Evolutionary conservation across 2,888 invertebrate genomes (phyloP), one percentile per base, ranked within the genome.

Genomic region (Caenorhabditis sulstoni): DNA sequence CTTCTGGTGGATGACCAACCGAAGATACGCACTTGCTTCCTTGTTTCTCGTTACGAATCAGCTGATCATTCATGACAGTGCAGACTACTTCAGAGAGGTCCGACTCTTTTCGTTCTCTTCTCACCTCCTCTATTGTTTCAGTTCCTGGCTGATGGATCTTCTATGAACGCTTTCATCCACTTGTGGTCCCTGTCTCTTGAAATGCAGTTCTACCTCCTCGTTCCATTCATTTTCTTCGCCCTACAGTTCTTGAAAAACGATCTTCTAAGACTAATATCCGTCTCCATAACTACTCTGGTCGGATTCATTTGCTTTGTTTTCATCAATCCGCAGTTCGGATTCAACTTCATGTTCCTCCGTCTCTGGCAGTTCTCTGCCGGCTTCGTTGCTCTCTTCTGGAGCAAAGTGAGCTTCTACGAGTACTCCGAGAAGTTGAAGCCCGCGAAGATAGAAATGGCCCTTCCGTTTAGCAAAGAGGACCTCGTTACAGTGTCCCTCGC

Each of bases 61-160:
- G 58, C 62, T 80, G 0, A 80, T 76, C 18, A 80, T 80, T 50
- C 80, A 80, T 44, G 80, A 80, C 37, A 80, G 80, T 67, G 70
- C 64, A 0, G 79, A 79, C 35, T 79, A 79, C 52, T 79, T 79
- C 50, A 58, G 22, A 50, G 79, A 74, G 59, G 78, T 78, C 29
- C 18, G 4, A 29, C 7, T 29, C 29, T 29, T 29, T 7, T 7
- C 29, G 29, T 29, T 29, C 29, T 3, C 7, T 29, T 29, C 3
- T 29, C 29, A 29, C 29, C 29, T 29, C 7, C 29, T 7, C 29
- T n/a, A n/a, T n/a, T n/a, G 7, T 62, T 71, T 49, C 71, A 78
- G 78, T 79, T 79, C 39, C 68, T 74, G 0, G 61, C 74, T 5
- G 79, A 79, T 49, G 74, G 79, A 12, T 52, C 79, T 5, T 79